Conservation (phyloP, 2,797 vertebrate species). For the Macropus fuliginosus region DNA sequence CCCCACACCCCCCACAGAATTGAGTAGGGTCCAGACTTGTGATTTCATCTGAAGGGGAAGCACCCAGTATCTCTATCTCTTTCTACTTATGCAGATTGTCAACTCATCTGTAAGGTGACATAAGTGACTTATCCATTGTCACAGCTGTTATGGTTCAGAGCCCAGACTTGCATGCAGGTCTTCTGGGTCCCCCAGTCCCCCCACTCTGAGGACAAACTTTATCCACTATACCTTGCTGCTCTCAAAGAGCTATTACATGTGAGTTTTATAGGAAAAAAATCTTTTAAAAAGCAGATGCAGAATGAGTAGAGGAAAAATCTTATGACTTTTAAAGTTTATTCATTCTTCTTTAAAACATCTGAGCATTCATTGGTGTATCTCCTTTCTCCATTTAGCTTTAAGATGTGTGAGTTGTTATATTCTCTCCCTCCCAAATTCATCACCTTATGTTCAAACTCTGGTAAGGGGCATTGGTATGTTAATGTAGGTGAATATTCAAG, state of each 20-base stretch:
- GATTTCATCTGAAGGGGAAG: not conserved
- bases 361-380: not conserved
- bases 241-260: not conserved
- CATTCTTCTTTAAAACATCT: not conserved
- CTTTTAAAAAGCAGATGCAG: not conserved
- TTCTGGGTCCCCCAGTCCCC: not conserved
- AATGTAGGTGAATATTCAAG: slow-evolving; percentile 37
- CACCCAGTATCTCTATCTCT: not conserved
- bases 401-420: not conserved
- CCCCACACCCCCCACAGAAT: not conserved
- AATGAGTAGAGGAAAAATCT: not conserved
- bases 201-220: not conserved
- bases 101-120: not conserved
- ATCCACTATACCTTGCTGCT: not conserved
- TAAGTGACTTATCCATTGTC: not conserved
- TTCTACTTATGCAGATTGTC: not conserved
- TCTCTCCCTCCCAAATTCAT: not conserved
- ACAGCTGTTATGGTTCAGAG: not conserved
- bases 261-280: not conserved
- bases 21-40: not conserved
- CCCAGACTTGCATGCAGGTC: not conserved
- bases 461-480: slow-evolving; percentile 25
- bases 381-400: not conserved
- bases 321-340: not conserved
- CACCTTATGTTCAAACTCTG: not conserved